Percentiles rank a stretch among this genome's conserved stretches.
Evolutionary conservation across 2,797 vertebrate genomes (phyloP).

Genomic region (Meda fulgida): DNA sequence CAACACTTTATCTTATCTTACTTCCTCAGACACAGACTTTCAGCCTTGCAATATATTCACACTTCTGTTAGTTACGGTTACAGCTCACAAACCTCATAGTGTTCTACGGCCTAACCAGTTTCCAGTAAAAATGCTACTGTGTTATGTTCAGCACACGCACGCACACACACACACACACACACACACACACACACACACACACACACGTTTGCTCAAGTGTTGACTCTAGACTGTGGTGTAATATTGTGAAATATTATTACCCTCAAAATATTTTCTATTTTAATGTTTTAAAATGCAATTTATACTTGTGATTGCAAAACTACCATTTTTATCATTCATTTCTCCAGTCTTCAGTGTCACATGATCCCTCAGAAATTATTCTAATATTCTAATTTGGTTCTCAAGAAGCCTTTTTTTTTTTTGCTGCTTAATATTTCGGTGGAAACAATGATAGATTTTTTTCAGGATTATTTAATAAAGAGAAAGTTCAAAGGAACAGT

Average conservation of each 20-base stretch:
- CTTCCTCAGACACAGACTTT: conserved; percentile 21
- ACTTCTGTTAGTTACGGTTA: conserved; percentile 9
- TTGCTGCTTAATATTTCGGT: background rate
- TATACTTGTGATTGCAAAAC: background rate
- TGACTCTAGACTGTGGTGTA: conserved; percentile 63
- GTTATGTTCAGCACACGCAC: background rate
- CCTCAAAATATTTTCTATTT: background rate
- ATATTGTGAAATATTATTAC: background rate
- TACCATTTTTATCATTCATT: background rate
- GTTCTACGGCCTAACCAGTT: background rate
- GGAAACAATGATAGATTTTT: background rate
- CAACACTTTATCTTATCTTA: conserved; percentile 19
- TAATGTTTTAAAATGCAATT: background rate
- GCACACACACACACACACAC: too few species aligned
- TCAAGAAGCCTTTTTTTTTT: background rate
- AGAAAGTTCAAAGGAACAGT: background rate
- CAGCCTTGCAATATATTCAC: background rate
- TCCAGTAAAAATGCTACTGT: background rate
- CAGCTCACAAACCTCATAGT: background rate
- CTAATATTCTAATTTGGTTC: background rate
- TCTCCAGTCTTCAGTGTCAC: background rate
- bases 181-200: background rate
- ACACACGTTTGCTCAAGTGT: background rate
- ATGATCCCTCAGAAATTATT: background rate
- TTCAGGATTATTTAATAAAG: background rate